Base-by-base conservation (phyloP, 2,888 invertebrate species). In the Mechanitis mazaeus region DNA sequence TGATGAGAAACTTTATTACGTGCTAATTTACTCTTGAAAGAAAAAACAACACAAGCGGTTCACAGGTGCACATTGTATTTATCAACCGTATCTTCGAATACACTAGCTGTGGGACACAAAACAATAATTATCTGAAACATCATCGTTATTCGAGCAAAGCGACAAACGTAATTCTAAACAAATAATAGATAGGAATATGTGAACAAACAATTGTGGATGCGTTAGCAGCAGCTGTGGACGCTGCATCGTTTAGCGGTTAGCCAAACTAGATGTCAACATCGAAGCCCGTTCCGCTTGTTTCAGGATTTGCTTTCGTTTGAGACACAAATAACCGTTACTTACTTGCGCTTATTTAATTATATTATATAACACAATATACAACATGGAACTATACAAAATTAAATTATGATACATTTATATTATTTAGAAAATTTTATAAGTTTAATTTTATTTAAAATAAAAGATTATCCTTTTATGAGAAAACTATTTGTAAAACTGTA, bases 131-230 rank as follows among this genome's bases (percentile, higher is more conserved):
- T 64, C 60, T 59, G 62, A 67, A 61, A 63, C 72, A 70, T 70
- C 68, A 69, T 70, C 63, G 69, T 65, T 71, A 72, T 75, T 72
- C 74, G 74, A 69, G 72, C 75, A 73, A 80, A 81, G 78, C 75
- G 75, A 76, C 74, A 75, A 69, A 69, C 74, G 76, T 84, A 79
- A 84, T 82, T 77, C 77, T 66, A 70, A 72, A 70, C 79, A 84
- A 84, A 85, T 81, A 84, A 83, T 80, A 83, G 80, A 82, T 80
- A 68, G 69, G 78, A 80, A 82, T 80, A 80, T 78, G 76, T 75
- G 76, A 73, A 74, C 81, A 83, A 83, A 84, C 81, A 84, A 73
- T 77, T 77, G 81, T 68, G 80, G 77, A 65, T 64, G 70, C 68
- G 71, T 72, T 71, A 66, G 72, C 72, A 77, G 72, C 80, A 70